phyloP scores from a whole-genome alignment of 2,113 vertebrate species.

The Seriola quinqueradiata region DNA sequence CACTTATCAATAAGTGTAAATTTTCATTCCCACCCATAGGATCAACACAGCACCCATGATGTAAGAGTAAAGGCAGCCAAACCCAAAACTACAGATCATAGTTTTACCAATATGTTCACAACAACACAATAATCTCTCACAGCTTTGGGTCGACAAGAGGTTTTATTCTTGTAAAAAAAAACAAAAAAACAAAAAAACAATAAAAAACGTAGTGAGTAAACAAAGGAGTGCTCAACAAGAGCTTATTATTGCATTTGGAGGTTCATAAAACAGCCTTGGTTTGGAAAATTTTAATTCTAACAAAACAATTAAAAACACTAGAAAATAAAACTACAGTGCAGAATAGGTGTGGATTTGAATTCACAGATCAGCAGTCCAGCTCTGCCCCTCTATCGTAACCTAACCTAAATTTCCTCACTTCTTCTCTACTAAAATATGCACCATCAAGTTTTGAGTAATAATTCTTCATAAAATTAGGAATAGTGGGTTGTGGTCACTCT shows the following conservation, averaged over 20 bases:
- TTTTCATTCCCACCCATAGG: not conserved
- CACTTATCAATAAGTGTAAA: not conserved
- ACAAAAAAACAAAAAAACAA: not conserved
- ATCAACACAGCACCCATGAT: conserved; percentile 10
- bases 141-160: conserved; percentile 35
- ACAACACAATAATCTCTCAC: conserved; percentile 24
- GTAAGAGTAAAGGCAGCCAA: conserved; percentile 1
- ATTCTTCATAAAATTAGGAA: conserved; percentile 15
- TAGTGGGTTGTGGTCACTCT: not conserved
- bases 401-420: conserved; percentile 8
- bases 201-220: conserved; percentile 43
- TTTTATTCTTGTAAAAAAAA: conserved; percentile 70
- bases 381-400: conserved; percentile 9
- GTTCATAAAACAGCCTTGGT: conserved; percentile 31
- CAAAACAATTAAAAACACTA: conserved; percentile 30
- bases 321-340: conserved; percentile 81
- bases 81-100: not conserved
- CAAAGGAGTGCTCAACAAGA: conserved; percentile 51
- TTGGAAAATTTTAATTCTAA: conserved; percentile 5
- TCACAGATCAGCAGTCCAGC: conserved; percentile 76
- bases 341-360: conserved; percentile 64
- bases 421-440: conserved; percentile 43
- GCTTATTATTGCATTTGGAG: conserved; percentile 55
- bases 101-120: conserved; percentile 4
- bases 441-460: conserved; percentile 9